Conservation (phyloP, 2,888 invertebrate genomes). For the Eupithecia vulgata region DNA sequence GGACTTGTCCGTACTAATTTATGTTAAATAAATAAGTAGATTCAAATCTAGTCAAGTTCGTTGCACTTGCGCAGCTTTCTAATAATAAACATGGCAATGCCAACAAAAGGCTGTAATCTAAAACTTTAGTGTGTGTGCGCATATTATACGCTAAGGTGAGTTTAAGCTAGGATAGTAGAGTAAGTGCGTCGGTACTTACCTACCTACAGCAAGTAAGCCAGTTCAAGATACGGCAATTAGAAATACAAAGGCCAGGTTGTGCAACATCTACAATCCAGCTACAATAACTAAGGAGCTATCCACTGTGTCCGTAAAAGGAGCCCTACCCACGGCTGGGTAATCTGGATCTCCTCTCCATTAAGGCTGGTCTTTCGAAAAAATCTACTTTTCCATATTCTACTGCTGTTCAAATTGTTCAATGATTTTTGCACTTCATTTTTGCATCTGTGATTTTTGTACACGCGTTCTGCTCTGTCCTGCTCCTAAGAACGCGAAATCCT, state of each 20-base stretch:
- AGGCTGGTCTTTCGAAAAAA: too few relatives aligned
- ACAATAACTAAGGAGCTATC: too few relatives aligned
- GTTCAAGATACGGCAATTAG: not conserved
- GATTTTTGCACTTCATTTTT: too few relatives aligned
- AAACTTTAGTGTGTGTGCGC: slow-evolving; percentile 32
- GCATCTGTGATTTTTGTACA: too few relatives aligned
- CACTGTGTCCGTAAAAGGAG: too few relatives aligned
- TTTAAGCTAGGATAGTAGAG: slow-evolving; percentile 15
- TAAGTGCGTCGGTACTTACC: not conserved
- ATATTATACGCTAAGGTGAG: slow-evolving; percentile 21
- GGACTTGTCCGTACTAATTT: not conserved
- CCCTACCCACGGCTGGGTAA: too few relatives aligned
- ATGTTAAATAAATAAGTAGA: not conserved
- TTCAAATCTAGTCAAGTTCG: not conserved
- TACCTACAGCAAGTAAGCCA: not conserved
- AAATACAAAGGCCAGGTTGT: not conserved
- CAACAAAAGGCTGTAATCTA: slow-evolving; percentile 50
- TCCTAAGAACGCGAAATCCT: too few relatives aligned
- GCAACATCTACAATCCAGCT: too few relatives aligned
- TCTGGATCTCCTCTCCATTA: too few relatives aligned
- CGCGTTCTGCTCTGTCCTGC: too few relatives aligned
- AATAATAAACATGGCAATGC: slow-evolving; percentile 47
- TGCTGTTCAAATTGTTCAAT: too few relatives aligned
- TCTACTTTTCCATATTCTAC: too few relatives aligned
- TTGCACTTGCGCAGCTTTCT: slow-evolving; percentile 48